phyloP scores from a whole-genome alignment of 2,797 vertebrate species.

The Enteromius viviparus region DNA sequence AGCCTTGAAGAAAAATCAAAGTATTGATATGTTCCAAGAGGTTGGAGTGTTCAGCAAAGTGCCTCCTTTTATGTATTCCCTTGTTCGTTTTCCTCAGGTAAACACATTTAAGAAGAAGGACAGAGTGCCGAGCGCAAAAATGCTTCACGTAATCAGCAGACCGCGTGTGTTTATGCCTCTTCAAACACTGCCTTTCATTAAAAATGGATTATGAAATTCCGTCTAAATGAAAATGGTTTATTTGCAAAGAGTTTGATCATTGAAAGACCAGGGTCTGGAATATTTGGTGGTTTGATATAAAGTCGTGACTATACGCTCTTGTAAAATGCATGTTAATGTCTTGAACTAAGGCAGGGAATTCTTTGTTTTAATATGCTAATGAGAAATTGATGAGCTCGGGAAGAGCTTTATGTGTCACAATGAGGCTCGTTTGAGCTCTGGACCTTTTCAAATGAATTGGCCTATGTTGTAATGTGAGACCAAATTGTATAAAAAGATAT shows the following conservation, averaged over 20 bases:
- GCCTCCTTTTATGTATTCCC: conserved; percentile 71
- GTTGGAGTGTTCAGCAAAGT: conserved; percentile 67
- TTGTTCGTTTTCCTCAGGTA: conserved; percentile 61
- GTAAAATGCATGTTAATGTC: conserved; percentile 12
- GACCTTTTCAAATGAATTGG: neutral
- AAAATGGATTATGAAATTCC: conserved; percentile 36
- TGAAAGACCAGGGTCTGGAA: conserved; percentile 21
- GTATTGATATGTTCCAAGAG: conserved; percentile 80
- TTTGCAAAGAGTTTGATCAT: conserved; percentile 52
- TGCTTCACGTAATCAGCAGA: conserved; percentile 48
- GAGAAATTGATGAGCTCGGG: neutral
- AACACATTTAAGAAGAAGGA: conserved; percentile 61
- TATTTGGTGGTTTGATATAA: conserved; percentile 4
- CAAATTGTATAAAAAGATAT: neutral
- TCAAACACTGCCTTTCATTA: conserved; percentile 26
- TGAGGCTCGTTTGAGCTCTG: neutral
- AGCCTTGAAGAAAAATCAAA: conserved; percentile 63
- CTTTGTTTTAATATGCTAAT: conserved; percentile 24
- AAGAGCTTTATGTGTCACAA: neutral
- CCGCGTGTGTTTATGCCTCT: conserved; percentile 22
- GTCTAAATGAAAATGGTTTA: conserved; percentile 52
- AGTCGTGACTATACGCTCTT: neutral
- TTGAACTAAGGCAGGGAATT: neutral
- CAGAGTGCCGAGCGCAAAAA: conserved; percentile 56
- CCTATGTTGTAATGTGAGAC: neutral